Evolutionary conservation across 2,888 invertebrate genomes (phyloP).

Genomic region (Drosophila rubida): DNA sequence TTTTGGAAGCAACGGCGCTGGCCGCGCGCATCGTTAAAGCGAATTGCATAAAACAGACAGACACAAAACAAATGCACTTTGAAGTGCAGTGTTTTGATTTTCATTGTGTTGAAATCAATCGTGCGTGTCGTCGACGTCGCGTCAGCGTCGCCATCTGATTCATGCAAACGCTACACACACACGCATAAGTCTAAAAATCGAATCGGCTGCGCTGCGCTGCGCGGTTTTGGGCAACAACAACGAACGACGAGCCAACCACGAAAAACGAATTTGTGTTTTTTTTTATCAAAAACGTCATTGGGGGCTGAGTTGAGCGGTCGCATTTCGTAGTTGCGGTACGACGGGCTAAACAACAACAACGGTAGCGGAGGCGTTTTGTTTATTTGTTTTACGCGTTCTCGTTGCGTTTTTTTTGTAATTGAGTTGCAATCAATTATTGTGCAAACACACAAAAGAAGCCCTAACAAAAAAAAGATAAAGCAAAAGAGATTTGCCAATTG

Average conservation of each 20-base stretch:
- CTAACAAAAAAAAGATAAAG: slow-evolving; percentile 18
- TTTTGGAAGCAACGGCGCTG: slow-evolving; percentile 16
- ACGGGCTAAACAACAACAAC: slow-evolving; percentile 17
- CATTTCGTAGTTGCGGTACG: slow-evolving; percentile 31
- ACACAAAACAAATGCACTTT: slow-evolving; percentile 46
- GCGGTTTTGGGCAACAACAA: slow-evolving; percentile 14
- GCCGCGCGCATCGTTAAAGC: slow-evolving; percentile 33
- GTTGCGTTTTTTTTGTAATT: neutral
- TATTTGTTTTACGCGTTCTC: slow-evolving; percentile 9
- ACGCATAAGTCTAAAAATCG: neutral
- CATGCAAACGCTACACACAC: slow-evolving; percentile 31
- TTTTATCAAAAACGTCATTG: slow-evolving; percentile 52
- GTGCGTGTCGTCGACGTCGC: slow-evolving; percentile 23
- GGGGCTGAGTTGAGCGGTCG: slow-evolving; percentile 19
- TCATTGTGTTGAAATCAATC: slow-evolving; percentile 30
- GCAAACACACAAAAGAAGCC: slow-evolving; percentile 44
- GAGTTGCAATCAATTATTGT: neutral
- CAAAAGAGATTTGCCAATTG: slow-evolving; percentile 5
- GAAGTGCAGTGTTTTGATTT: slow-evolving; percentile 19
- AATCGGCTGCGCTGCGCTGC: slow-evolving; percentile 16
- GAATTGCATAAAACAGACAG: slow-evolving; percentile 45
- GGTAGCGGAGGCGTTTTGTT: slow-evolving; percentile 43
- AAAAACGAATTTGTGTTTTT: slow-evolving; percentile 22
- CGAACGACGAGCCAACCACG: slow-evolving; percentile 26
- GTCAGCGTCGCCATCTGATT: slow-evolving; percentile 32